Evolutionary conservation across 2,113 vertebrate genomes (phyloP).

Genomic region (Cololabis saira): DNA sequence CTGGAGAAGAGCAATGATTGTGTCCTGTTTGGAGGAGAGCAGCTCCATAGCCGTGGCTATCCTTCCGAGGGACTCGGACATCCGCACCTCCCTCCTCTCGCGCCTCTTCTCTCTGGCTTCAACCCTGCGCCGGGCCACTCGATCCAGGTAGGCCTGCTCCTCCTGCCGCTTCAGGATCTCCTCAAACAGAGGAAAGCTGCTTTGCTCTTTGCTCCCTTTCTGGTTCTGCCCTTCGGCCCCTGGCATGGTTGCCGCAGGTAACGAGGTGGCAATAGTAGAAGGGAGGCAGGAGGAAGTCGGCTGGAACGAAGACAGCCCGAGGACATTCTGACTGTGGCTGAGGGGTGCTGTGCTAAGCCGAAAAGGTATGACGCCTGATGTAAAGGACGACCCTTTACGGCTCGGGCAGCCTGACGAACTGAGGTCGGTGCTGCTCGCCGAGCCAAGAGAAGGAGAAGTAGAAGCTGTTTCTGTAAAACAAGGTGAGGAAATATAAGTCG

Average conservation of each 20-base stretch:
- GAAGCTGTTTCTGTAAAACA: slow-evolving; percentile 58
- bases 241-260: slow-evolving; percentile 4
- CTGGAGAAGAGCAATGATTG: slow-evolving; percentile 82
- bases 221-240: slow-evolving; percentile 50
- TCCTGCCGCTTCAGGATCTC: slow-evolving; percentile 72
- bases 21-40: slow-evolving; percentile 84
- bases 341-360: slow-evolving; percentile 48
- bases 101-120: slow-evolving; percentile 77
- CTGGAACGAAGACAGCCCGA: slow-evolving; percentile 36
- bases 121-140: slow-evolving; percentile 60
- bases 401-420: slow-evolving; percentile 24
- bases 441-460: slow-evolving; percentile 42
- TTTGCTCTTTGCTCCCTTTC: slow-evolving; percentile 53
- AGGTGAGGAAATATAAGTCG: slow-evolving; percentile 52
- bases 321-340: slow-evolving; percentile 56
- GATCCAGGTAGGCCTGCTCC: slow-evolving; percentile 70
- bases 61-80: slow-evolving; percentile 74
- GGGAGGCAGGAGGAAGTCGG: slow-evolving; percentile 34
- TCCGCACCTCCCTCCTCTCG: slow-evolving; percentile 73
- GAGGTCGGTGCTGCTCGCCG: slow-evolving; percentile 28
- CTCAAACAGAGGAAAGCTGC: slow-evolving; percentile 48
- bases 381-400: slow-evolving; percentile 45
- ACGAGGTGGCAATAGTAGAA: slow-evolving; percentile 27
- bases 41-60: slow-evolving; percentile 83
- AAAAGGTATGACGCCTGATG: slow-evolving; percentile 52